phyloP scores from a whole-genome alignment of 2,797 vertebrate species.

The Masticophis lateralis region DNA sequence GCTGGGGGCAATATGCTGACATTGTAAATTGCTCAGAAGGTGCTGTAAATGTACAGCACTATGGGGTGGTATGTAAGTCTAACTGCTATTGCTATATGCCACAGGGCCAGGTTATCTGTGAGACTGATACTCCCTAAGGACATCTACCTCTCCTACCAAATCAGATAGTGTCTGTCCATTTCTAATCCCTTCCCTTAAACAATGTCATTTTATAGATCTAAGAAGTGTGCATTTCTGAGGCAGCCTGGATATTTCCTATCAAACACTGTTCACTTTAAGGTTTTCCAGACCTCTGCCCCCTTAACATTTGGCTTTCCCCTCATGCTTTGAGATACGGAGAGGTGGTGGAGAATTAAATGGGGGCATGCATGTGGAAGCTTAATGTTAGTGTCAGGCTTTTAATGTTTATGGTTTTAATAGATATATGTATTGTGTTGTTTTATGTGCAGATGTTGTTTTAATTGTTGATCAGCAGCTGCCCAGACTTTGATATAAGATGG shows the following conservation, averaged over 20 bases:
- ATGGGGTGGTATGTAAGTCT: not conserved
- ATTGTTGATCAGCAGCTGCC: not conserved
- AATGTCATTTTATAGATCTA: not conserved
- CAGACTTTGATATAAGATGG: not conserved
- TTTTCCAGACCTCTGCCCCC: not conserved
- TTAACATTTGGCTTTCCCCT: not conserved
- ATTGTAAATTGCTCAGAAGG: not conserved
- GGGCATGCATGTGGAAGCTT: not conserved
- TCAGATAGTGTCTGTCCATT: not conserved
- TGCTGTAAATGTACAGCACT: not conserved
- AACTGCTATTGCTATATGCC: not conserved
- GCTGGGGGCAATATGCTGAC: not conserved
- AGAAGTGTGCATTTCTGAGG: not conserved
- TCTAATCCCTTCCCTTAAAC: not conserved
- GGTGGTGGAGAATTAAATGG: not conserved
- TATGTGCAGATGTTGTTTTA: not conserved
- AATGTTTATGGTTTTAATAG: not conserved
- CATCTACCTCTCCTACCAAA: not conserved
- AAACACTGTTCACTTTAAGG: not conserved
- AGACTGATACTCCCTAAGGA: not conserved
- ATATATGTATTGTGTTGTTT: not conserved
- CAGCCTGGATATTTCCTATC: not conserved
- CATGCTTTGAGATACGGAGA: not conserved
- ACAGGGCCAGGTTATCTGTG: not conserved
- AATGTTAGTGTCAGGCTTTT: not conserved